Conservation (phyloP, 2,797 vertebrate species). For the Sebastiscus tertius region DNA sequence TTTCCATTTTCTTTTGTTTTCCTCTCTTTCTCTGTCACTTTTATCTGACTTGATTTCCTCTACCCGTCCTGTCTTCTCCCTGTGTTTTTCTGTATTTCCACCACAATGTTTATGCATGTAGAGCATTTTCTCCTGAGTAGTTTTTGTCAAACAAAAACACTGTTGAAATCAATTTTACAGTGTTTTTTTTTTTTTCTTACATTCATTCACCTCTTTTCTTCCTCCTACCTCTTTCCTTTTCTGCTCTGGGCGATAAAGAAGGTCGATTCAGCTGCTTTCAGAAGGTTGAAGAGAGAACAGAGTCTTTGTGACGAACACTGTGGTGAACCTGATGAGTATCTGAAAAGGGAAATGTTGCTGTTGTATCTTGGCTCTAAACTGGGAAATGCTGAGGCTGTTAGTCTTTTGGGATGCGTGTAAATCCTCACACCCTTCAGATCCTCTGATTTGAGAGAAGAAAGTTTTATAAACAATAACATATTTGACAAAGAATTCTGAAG, state of each 20-base stretch:
- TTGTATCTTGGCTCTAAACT: conserved; percentile 1
- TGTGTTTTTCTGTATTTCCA: neutral
- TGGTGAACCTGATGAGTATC: conserved; percentile 33
- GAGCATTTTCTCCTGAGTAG: neutral
- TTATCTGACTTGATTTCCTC: neutral
- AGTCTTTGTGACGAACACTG: conserved; percentile 24
- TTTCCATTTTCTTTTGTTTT: neutral
- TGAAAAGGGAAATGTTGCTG: conserved; percentile 21
- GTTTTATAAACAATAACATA: neutral
- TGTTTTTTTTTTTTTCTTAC: neutral
- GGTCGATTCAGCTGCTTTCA: conserved; percentile 27
- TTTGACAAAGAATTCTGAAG: neutral
- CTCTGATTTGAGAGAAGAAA: neutral
- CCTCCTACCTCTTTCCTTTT: conserved; percentile 1
- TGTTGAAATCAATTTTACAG: conserved; percentile 5
- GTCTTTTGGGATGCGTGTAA: neutral
- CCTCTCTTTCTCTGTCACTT: neutral
- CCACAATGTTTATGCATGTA: neutral
- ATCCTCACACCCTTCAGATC: neutral
- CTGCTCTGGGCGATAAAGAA: conserved; percentile 28
- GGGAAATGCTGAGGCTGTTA: neutral
- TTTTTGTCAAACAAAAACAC: neutral
- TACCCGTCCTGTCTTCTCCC: neutral
- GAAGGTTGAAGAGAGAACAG: neutral
- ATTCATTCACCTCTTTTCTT: conserved; percentile 11